These are phyloP conservation scores for Papilio aristodemus DNA, from an alignment of 1,140 invertebrate genomes.

Conservation along the genomic window DNA sequence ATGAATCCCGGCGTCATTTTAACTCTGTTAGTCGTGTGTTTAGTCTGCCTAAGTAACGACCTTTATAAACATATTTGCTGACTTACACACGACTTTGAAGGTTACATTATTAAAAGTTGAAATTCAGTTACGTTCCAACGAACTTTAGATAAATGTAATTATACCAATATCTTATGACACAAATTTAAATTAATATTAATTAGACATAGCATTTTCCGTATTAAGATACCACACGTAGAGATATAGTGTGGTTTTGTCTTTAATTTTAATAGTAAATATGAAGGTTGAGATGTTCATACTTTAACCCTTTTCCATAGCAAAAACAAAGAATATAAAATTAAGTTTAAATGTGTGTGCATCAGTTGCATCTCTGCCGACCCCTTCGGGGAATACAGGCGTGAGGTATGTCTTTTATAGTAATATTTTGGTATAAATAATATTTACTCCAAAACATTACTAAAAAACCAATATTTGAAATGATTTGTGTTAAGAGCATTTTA, in stretches of 20 bases:
- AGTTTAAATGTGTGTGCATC: no score
- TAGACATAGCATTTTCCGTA: background rate
- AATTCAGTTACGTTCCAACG: background rate
- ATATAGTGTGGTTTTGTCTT: no score
- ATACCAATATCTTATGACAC: background rate
- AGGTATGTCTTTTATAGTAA: no score
- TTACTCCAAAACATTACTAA: background rate
- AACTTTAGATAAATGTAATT: background rate
- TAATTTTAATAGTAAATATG: no score
- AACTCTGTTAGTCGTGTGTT: background rate
- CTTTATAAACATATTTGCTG: conserved; percentile 9
- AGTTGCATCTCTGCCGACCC: no score
- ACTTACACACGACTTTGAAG: background rate
- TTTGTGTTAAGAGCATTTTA: background rate
- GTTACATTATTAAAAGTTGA: background rate
- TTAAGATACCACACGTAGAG: background rate
- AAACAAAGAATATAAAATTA: no score
- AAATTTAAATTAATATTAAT: background rate
- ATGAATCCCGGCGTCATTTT: conserved; percentile 8
- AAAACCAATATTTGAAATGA: background rate
- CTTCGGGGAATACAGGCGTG: no score
- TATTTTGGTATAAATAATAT: no score
- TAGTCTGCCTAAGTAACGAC: background rate
- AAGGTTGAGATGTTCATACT: no score
- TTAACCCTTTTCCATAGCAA: no score